Percentiles rank a stretch among this genome's conserved stretches.
Conservation (phyloP, 2,113 vertebrate genomes). For the Gopherus evgoodei region DNA sequence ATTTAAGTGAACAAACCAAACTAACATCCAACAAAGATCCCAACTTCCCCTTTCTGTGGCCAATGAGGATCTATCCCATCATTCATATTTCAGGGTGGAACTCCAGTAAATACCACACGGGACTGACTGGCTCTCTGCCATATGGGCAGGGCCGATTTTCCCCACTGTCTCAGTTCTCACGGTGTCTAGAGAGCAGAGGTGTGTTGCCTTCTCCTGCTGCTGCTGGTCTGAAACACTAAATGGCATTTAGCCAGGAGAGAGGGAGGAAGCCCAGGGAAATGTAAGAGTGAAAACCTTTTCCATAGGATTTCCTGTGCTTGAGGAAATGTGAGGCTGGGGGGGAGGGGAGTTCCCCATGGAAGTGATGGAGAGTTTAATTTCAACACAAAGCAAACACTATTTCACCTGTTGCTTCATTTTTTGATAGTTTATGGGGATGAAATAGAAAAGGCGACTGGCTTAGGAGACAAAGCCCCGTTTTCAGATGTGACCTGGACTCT, state of each 20-base stretch:
- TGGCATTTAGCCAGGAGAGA: constrained; percentile 62
- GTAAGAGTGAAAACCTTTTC: constrained; percentile 57
- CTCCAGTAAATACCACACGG: constrained; percentile 18
- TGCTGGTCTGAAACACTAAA: constrained; percentile 2
- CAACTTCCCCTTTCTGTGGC: constrained; percentile 69
- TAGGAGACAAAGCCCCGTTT: not conserved
- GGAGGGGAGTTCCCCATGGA: constrained; percentile 15
- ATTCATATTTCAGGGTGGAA: constrained; percentile 50
- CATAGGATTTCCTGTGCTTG: constrained; percentile 5
- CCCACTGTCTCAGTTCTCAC: not conserved
- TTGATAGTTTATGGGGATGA: not conserved
- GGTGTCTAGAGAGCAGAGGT: constrained; percentile 28
- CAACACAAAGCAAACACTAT: not conserved
- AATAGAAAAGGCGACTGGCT: not conserved
- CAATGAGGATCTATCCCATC: constrained; percentile 52
- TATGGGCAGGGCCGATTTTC: constrained; percentile 51
- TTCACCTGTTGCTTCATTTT: not conserved
- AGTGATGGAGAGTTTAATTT: not conserved
- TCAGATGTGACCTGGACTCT: not conserved
- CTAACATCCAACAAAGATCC: constrained; percentile 44
- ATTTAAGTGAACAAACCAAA: constrained; percentile 58
- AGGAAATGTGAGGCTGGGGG: constrained; percentile 11
- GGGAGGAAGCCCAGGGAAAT: constrained; percentile 56
- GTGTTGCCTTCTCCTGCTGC: not conserved
- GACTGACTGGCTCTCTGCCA: constrained; percentile 22